phyloP scores from a whole-genome alignment of 2,113 vertebrate genomes.

The Nycticorax nycticorax region DNA sequence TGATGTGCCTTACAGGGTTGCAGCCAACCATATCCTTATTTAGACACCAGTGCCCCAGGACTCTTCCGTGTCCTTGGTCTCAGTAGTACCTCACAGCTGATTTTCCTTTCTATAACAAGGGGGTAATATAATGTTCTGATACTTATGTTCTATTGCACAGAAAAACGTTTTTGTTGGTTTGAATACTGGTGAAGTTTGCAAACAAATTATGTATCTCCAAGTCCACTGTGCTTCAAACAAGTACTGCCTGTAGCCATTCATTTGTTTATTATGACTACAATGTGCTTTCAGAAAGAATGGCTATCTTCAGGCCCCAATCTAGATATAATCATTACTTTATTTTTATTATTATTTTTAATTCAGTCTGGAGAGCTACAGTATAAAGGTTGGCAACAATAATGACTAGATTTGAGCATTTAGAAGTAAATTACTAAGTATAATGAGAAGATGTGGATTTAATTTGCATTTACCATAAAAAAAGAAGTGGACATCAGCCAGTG shows the following conservation, averaged over 20 bases:
- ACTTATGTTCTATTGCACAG: neutral
- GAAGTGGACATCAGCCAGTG: conserved; percentile 77
- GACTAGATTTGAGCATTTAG: conserved; percentile 46
- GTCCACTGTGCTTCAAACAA: neutral
- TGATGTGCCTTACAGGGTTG: neutral
- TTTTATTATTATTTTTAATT: conserved; percentile 39
- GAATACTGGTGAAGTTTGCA: neutral
- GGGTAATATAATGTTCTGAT: neutral
- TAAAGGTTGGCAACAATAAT: conserved; percentile 41
- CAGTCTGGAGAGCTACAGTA: neutral
- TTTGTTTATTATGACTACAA: neutral
- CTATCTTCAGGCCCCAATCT: neutral
- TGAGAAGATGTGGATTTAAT: conserved; percentile 61
- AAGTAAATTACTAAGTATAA: conserved; percentile 61
- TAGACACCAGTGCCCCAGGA: neutral
- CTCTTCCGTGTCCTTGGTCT: neutral
- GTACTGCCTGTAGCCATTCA: neutral
- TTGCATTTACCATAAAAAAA: conserved; percentile 60
- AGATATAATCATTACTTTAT: conserved; percentile 1
- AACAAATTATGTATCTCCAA: neutral
- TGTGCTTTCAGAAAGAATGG: neutral
- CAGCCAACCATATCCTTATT: neutral
- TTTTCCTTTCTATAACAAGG: neutral
- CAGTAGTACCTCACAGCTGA: neutral
- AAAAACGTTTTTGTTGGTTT: neutral